Conservation (phyloP, 2,888 invertebrate species). For the Troides oblongomaculatus region DNA sequence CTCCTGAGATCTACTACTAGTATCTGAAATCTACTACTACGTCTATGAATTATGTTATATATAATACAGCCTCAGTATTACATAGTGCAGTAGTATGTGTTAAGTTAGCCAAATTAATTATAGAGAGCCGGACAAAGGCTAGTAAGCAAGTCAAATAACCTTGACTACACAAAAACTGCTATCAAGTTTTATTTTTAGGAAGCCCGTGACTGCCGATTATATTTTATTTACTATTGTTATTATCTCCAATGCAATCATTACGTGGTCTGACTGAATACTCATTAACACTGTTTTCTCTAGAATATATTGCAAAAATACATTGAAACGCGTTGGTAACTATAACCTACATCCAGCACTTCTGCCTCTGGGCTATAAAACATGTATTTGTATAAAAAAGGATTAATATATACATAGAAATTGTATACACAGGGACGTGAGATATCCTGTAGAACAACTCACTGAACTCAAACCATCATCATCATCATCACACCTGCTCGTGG, state of each 20-base stretch:
- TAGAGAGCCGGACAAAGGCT: constrained; percentile 15
- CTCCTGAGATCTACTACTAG: no score
- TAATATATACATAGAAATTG: no score
- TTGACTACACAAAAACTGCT: constrained; percentile 20
- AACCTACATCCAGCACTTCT: no score
- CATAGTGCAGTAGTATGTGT: neutral
- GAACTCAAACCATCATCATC: no score
- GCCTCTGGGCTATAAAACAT: no score
- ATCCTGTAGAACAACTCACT: no score
- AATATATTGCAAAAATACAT: neutral
- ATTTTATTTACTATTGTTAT: constrained; percentile 16
- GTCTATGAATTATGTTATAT: no score
- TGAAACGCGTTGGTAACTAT: no score
- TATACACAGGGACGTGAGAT: no score
- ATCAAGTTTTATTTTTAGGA: constrained; percentile 17
- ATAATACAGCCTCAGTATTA: neutral
- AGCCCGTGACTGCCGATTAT: constrained; percentile 8
- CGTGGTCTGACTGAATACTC: neutral
- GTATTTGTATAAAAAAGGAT: no score
- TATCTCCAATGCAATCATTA: neutral
- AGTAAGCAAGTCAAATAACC: constrained; percentile 17
- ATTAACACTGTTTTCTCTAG: neutral
- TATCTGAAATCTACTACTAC: no score
- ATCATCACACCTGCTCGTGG: no score
- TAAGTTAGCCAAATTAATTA: constrained; percentile 12